A percentile compares a stretch with the other conserved stretches of the same genome.
Conservation (phyloP, 2,888 invertebrate species). For the Thelaira solivaga region DNA sequence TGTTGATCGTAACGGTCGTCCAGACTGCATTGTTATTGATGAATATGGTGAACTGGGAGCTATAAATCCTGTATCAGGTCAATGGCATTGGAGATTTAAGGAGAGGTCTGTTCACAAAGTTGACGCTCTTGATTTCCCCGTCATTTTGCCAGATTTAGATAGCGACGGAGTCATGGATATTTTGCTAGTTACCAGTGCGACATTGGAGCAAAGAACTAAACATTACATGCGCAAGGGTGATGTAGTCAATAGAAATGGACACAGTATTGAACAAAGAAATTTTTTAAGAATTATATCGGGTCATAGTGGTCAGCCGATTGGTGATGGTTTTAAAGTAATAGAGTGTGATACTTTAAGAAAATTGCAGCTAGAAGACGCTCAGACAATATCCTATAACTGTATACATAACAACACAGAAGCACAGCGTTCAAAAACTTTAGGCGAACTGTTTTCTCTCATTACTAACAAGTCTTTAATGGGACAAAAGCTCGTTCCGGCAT, state of each 20-base stretch:
- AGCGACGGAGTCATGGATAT: constrained; percentile 85
- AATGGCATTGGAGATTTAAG: constrained; percentile 78
- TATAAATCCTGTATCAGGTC: constrained; percentile 81
- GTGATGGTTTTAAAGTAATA: constrained; percentile 80
- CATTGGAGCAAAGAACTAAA: constrained; percentile 70
- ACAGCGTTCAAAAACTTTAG: constrained; percentile 77
- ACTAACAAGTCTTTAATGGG: constrained; percentile 74
- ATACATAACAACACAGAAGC: constrained; percentile 80
- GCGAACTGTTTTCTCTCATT: constrained; percentile 76
- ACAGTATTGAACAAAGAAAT: constrained; percentile 78
- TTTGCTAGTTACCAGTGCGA: constrained; percentile 79
- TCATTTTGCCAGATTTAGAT: constrained; percentile 85
- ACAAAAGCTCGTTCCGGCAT: constrained; percentile 72
- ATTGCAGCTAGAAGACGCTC: constrained; percentile 78
- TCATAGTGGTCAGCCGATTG: constrained; percentile 82
- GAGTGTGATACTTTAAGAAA: constrained; percentile 81
- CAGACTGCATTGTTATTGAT: constrained; percentile 87
- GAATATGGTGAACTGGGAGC: constrained; percentile 82
- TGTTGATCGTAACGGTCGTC: constrained; percentile 83
- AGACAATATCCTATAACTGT: constrained; percentile 79
- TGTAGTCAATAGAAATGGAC: constrained; percentile 64
- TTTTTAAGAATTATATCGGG: constrained; percentile 85
- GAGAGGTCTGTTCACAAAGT: constrained; percentile 77
- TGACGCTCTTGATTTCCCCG: constrained; percentile 82
- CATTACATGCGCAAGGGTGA: constrained; percentile 65